Evolutionary conservation across 2,888 invertebrate species (phyloP), one percentile per base, ranked within the genome.

Genomic region (Rhopalosiphum nymphaeae): DNA sequence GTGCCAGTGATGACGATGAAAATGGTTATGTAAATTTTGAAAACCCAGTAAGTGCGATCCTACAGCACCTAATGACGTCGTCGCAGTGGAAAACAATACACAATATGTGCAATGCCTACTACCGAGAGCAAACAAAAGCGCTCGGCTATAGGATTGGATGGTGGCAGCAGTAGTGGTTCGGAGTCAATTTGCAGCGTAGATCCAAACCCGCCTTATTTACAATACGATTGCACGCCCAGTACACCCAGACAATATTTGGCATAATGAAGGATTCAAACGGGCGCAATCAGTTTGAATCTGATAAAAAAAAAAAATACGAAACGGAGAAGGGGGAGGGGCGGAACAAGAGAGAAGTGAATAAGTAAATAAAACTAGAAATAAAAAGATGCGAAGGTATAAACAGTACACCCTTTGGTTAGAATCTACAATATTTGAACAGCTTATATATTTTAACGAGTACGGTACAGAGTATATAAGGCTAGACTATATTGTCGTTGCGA

Each of bases 191-290:
- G 91, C 94, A 86, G 85, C 91, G 91, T 49, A 87, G 87, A 92
- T 49, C 92, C 56, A n/a, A n/a, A 86, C 84, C 93, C 90, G 93
- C 93, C 93, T 93, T 94, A 87, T 94, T 94, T 94, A 94, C 94
- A 94, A 91, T 90, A 44, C 93, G 93, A 89, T 93, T 93, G 94
- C 94, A 94, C 90, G 94, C 90, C 85, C 86, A 86, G 85, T 86
- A 61, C 90, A 94, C 94, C 94, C 94, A 86, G 94, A 94, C 94
- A 94, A 94, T 94, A 94, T 92, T 92, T 94, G 94, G 92, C 46
- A 90, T 94, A 94, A 94, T 89, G 94, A 94, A 94, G 84, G 94
- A 86, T 94, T 91, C 57, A 78, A 91, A 78, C 91, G 91, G 94
- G 86, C 78, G 94, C 91, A 94, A 94, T 94, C 94, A 94, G 94